phyloP scores from a whole-genome alignment of 2,888 invertebrate genomes.

The Cataglyphis altisquamis region DNA sequence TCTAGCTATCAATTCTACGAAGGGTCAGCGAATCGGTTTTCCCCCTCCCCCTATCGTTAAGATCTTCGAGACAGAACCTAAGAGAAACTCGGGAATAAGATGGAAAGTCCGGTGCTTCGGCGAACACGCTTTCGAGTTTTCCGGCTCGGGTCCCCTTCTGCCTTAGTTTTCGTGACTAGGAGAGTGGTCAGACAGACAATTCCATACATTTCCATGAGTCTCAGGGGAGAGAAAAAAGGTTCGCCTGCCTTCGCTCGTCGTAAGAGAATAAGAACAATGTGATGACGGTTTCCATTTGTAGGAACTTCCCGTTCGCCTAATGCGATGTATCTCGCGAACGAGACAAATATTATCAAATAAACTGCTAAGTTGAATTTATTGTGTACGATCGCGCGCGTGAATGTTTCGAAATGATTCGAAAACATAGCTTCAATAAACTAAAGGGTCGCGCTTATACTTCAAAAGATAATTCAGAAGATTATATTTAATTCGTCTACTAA shows the following conservation, averaged over 20 bases:
- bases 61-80: constrained; percentile 7
- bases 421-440: neutral
- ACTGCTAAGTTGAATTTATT: constrained; percentile 28
- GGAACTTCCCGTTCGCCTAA: constrained; percentile 63
- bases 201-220: constrained; percentile 71
- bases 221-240: constrained; percentile 64
- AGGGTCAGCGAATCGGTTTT: constrained; percentile 47
- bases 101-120: constrained; percentile 46
- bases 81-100: constrained; percentile 45
- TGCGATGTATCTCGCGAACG: constrained; percentile 56
- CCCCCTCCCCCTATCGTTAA: constrained; percentile 19
- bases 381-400: neutral
- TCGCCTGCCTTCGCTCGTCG: constrained; percentile 52
- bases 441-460: neutral
- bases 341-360: constrained; percentile 58
- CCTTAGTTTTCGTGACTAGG: constrained; percentile 50
- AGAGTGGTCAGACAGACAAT: constrained; percentile 62
- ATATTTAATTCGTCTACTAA: neutral
- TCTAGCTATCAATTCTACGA: constrained; percentile 51
- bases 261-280: constrained; percentile 58
- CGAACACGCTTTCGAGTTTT: constrained; percentile 39
- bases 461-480: neutral
- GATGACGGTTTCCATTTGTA: constrained; percentile 66
- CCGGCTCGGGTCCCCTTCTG: constrained; percentile 33
- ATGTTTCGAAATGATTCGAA: neutral